A percentile compares a stretch with the other conserved stretches of the same genome.
Conservation (phyloP, 2,113 vertebrate genomes). For the Macroglossus sobrinus region DNA sequence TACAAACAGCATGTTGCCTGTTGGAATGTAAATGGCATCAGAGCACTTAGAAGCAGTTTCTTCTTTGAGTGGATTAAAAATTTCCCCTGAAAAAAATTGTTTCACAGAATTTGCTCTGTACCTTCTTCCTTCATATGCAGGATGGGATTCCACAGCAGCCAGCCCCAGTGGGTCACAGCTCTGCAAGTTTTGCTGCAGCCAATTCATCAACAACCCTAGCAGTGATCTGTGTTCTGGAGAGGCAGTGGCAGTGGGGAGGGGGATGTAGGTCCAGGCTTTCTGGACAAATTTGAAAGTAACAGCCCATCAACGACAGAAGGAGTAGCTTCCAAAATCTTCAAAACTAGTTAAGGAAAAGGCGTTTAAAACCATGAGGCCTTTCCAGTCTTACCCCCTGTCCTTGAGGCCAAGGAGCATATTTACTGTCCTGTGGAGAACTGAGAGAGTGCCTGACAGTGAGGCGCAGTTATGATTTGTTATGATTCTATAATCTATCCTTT, state of each 20-base stretch:
- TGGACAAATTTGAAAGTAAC: background rate
- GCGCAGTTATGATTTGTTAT: background rate
- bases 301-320: background rate
- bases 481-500: background rate
- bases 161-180: background rate
- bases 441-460: background rate
- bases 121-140: background rate
- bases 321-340: background rate
- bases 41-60: conserved; percentile 18
- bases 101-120: background rate
- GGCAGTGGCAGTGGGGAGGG: too few species aligned
- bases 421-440: background rate
- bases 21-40: background rate
- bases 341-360: background rate
- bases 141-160: background rate
- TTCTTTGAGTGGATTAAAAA: conserved; percentile 34
- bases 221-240: background rate
- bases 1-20: conserved; percentile 18
- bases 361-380: background rate
- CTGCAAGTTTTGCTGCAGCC: background rate
- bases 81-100: background rate
- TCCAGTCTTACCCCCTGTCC: background rate
- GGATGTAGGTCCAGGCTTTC: background rate
- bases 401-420: background rate
- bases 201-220: background rate